Percentiles rank a stretch among this genome's conserved stretches.
Conservation (phyloP, 2,888 invertebrate genomes). For the Drosophila setosimentum region DNA sequence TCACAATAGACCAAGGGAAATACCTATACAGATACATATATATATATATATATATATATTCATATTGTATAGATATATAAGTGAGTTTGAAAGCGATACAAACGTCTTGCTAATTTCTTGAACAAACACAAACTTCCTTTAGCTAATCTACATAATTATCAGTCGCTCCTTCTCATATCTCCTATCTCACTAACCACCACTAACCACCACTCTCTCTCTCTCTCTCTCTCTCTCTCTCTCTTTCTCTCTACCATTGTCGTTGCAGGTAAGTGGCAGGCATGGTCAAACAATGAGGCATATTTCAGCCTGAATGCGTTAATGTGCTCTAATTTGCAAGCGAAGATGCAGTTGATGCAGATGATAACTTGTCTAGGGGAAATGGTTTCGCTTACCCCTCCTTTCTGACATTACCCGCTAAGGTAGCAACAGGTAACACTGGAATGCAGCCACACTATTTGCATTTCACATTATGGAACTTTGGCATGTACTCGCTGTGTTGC, state of each 20-base stretch:
- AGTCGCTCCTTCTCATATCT: neutral
- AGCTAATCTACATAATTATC: slow-evolving; percentile 70
- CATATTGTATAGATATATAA: neutral
- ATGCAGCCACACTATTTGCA: slow-evolving; percentile 68
- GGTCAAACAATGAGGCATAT: slow-evolving; percentile 36
- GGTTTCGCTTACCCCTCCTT: neutral
- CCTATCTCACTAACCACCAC: slow-evolving; percentile 1
- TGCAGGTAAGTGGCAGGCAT: slow-evolving; percentile 66
- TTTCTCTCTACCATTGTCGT: slow-evolving; percentile 26
- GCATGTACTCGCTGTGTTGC: slow-evolving; percentile 35
- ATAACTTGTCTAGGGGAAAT: slow-evolving; percentile 1
- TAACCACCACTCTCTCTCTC: neutral
- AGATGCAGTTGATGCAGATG: slow-evolving; percentile 19
- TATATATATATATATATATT: neutral
- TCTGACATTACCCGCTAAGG: slow-evolving; percentile 2
- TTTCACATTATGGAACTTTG: slow-evolving; percentile 59
- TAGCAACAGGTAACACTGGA: slow-evolving; percentile 70
- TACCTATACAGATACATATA: neutral
- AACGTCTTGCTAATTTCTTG: slow-evolving; percentile 66
- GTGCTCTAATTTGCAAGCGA: slow-evolving; percentile 72
- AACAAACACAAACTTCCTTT: slow-evolving; percentile 70
- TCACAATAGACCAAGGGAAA: slow-evolving; percentile 32
- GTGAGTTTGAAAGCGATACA: slow-evolving; percentile 31
- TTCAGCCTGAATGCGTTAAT: slow-evolving; percentile 69
- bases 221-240: slow-evolving; percentile 8